Evolutionary conservation across 2,888 invertebrate species (phyloP).

Genomic region (Coleophora flavipennella): DNA sequence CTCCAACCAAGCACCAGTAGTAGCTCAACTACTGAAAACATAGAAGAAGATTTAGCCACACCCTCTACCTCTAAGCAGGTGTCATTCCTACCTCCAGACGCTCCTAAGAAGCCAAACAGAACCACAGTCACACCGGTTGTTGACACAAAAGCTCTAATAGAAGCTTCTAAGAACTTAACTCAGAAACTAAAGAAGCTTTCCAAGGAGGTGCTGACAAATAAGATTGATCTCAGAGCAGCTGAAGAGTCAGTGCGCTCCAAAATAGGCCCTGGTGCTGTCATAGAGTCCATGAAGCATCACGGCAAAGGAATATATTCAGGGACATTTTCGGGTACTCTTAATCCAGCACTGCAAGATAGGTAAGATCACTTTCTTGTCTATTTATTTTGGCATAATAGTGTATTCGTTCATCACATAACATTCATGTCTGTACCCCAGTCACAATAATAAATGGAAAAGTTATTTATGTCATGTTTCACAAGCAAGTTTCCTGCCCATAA

Average conservation of each 20-base stretch:
- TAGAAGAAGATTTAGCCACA: conserved; percentile 38
- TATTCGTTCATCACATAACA: too few species aligned
- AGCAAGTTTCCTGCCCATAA: too few species aligned
- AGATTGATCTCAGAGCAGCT: conserved; percentile 61
- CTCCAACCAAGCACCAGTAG: conserved; percentile 32
- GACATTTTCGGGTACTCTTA: conserved; percentile 95
- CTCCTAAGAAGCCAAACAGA: conserved; percentile 48
- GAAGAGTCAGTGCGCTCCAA: conserved; percentile 66
- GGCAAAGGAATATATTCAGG: conserved; percentile 97
- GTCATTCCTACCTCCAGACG: conserved; percentile 48
- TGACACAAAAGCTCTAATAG: conserved; percentile 85
- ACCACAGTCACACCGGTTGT: conserved; percentile 52
- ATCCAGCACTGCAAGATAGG: conserved; percentile 93
- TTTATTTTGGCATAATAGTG: too few species aligned
- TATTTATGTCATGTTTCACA: too few species aligned
- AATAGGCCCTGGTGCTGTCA: conserved; percentile 80
- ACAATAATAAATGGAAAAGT: too few species aligned
- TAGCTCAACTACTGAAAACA: conserved; percentile 16
- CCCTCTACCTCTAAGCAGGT: conserved; percentile 56
- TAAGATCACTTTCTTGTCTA: conserved; percentile 19
- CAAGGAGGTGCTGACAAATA: conserved; percentile 87
- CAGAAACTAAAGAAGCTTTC: conserved; percentile 92
- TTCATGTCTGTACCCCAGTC: too few species aligned
- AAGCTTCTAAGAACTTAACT: conserved; percentile 92
- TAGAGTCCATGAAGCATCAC: conserved; percentile 93